Conservation (phyloP, 2,113 vertebrate species). For the Callithrix jacchus region DNA sequence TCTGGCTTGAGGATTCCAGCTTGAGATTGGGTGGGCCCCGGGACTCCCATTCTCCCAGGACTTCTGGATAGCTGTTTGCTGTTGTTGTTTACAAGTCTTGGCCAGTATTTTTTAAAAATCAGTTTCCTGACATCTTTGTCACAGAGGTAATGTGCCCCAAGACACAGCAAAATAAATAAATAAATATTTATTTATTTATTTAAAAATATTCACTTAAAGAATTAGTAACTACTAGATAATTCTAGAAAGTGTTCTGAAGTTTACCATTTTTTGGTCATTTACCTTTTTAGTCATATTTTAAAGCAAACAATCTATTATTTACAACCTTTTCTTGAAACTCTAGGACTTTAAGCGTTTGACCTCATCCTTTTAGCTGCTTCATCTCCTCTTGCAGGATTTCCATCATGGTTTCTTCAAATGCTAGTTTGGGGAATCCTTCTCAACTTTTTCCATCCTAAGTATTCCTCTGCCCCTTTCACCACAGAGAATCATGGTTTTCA, state of each 20-base stretch:
- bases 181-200: too few relatives aligned
- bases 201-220: too few relatives aligned
- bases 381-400: neutral
- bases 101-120: neutral
- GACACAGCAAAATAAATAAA: neutral
- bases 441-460: neutral
- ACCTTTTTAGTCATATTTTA: neutral
- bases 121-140: conserved; percentile 10
- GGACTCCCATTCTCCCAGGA: too few relatives aligned
- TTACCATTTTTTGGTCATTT: neutral
- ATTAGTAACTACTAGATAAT: neutral
- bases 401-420: neutral
- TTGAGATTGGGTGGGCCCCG: neutral
- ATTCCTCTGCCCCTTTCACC: neutral
- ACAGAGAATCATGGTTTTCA: neutral
- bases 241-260: neutral
- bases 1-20: neutral
- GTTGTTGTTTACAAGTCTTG: neutral
- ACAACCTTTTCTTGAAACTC: neutral
- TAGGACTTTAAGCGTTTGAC: neutral
- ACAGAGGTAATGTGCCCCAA: neutral
- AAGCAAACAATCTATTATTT: neutral
- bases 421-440: neutral
- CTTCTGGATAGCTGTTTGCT: neutral
- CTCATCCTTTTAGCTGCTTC: neutral